Conservation (phyloP, 1,140 invertebrate genomes). For the Tetranychus urticae region DNA sequence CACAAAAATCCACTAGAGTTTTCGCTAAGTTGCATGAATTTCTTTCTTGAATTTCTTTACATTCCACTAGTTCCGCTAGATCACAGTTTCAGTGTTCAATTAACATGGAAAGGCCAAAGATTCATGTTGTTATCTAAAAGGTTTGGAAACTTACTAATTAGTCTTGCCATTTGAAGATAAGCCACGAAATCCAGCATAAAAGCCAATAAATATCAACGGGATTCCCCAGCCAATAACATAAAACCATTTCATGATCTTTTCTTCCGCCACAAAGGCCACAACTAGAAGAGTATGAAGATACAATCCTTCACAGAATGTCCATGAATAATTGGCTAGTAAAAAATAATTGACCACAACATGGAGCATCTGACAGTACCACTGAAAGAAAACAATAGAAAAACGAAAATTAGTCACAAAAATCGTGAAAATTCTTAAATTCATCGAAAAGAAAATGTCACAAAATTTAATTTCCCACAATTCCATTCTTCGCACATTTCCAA, state of each 20-base stretch:
- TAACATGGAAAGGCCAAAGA: too few species aligned
- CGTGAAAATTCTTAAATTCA: too few species aligned
- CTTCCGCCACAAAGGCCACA: slow-evolving; percentile 55
- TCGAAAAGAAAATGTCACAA: neutral
- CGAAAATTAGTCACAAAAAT: neutral
- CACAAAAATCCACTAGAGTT: too few species aligned
- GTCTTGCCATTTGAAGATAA: neutral
- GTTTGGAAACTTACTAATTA: neutral
- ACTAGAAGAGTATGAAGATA: slow-evolving; percentile 81
- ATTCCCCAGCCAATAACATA: slow-evolving; percentile 55
- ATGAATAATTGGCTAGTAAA: slow-evolving; percentile 72
- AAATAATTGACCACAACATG: slow-evolving; percentile 69
- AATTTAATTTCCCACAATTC: neutral
- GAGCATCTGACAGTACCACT: slow-evolving; percentile 52
- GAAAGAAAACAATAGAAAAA: neutral
- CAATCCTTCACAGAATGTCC: slow-evolving; percentile 81
- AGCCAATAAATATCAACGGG: slow-evolving; percentile 6
- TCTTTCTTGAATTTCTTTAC: too few species aligned
- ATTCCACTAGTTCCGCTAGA: too few species aligned
- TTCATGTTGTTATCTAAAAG: too few species aligned
- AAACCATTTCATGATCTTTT: slow-evolving; percentile 52
- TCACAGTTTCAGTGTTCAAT: too few species aligned
- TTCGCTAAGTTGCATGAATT: too few species aligned
- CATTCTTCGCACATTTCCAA: neutral
- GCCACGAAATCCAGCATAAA: slow-evolving; percentile 5